A percentile compares a stretch with the other conserved stretches of the same genome.
Evolutionary conservation across 1,140 invertebrate genomes (phyloP).

Genomic region (Drosophila rufa): DNA sequence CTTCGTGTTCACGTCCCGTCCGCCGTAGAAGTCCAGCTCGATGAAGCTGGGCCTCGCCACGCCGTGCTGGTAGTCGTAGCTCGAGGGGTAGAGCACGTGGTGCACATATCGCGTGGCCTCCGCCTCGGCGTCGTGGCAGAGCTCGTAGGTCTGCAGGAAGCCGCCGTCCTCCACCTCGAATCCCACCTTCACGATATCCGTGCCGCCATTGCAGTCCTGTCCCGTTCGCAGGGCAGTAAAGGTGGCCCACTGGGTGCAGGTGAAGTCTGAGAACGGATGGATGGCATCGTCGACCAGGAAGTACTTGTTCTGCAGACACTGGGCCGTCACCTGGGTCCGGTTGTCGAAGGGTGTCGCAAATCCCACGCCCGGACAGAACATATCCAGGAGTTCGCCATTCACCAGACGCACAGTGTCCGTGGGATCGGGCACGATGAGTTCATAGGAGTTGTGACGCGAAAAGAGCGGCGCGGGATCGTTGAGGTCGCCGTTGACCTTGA

Average conservation of each 20-base stretch:
- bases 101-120: constrained; percentile 85
- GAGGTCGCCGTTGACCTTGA: constrained; percentile 73
- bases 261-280: constrained; percentile 73
- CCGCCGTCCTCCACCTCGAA: constrained; percentile 72
- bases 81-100: constrained; percentile 76
- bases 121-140: constrained; percentile 85
- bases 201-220: constrained; percentile 74
- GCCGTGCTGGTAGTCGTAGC: constrained; percentile 72
- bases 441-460: constrained; percentile 52
- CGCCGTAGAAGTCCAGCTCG: constrained; percentile 75
- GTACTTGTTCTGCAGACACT: constrained; percentile 75
- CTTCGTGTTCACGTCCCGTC: constrained; percentile 71
- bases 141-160: constrained; percentile 84
- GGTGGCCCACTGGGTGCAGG: constrained; percentile 63
- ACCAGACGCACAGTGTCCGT: constrained; percentile 66
- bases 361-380: constrained; percentile 67
- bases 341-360: constrained; percentile 66
- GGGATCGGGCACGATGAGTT: constrained; percentile 70
- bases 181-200: constrained; percentile 77
- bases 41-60: constrained; percentile 78
- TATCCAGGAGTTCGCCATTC: constrained; percentile 74
- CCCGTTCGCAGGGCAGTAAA: constrained; percentile 79
- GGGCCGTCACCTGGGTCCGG: constrained; percentile 58
- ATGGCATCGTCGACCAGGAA: constrained; percentile 71
- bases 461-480: constrained; percentile 75